Evolutionary conservation across 2,113 vertebrate genomes (phyloP), one percentile per base, ranked within the genome.

Genomic region (Chascanopsetta lugubris): DNA sequence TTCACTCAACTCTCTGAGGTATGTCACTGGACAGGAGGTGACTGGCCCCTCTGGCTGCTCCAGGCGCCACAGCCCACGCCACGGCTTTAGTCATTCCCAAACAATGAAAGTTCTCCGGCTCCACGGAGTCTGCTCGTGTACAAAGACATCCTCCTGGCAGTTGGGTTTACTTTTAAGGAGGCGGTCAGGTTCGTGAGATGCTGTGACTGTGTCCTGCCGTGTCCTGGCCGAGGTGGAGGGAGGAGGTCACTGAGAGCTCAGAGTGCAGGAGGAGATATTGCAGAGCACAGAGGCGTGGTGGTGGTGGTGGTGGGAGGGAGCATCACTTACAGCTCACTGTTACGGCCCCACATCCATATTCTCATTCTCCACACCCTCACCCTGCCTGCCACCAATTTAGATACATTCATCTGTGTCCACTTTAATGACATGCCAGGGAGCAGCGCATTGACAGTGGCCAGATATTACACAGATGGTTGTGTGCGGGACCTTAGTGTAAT

Each of bases 401-500:
- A 73, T 62, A 87, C 75, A 85, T 86, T 81, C 83, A 78, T 85
- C 86, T 86, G 85, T 78, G 82, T 90, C 87, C 80, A 80, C 74
- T 87, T 87, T 88, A 88, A 87, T 87, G 65, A 75, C 75, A 73
- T 82, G 79, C 73, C 77, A 75, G 70, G 42, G 66, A 84, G 83
- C 79, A 67, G 75, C 46, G 1, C 75, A 70, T 72, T 71, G 76
- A 85, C 79, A 81, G 74, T 79, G 49, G 80, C 68, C 55, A 83
- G 84, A 81, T 86, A 72, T 85, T 86, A 82, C 68, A 80, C 87
- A 82, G 77, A 86, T 83, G 80, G 82, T 42, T 77, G 77, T 66
- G 67, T 84, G 77, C 49, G 69, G 71, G 79, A 77, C 68, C 85
- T 85, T 46, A 55, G 85, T 81, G 82, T 87, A 88, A 89, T 90